These are phyloP conservation scores for Ceratitis capitata DNA, from an alignment of 1,140 invertebrate species.

Conservation along the genomic window DNA sequence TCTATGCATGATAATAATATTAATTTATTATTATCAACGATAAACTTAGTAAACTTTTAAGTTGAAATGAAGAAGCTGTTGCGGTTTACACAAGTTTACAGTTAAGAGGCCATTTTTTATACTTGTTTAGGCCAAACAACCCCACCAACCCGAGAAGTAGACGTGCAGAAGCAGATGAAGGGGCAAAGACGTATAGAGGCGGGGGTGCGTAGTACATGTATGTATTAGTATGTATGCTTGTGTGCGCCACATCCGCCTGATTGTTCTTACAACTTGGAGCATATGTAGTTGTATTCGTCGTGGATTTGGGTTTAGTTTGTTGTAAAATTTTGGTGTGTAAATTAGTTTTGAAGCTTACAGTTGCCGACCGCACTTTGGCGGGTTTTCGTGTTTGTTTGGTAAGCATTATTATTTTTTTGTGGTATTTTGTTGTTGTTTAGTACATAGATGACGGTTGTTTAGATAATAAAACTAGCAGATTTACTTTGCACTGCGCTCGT, in stretches of 20 bases:
- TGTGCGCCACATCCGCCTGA: not conserved
- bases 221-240: not conserved
- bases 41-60: not conserved
- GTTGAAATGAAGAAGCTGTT: constrained; percentile 23
- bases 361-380: not conserved
- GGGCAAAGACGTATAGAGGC: not conserved
- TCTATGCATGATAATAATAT: not conserved
- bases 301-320: not conserved
- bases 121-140: not conserved
- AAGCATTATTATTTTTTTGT: not conserved
- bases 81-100: constrained; percentile 16
- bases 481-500: not conserved
- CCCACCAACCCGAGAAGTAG: too few relatives aligned
- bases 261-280: not conserved
- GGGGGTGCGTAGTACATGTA: not conserved
- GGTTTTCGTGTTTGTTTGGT: not conserved
- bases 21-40: constrained; percentile 24
- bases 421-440: not conserved
- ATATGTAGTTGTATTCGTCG: not conserved
- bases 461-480: not conserved
- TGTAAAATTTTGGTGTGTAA: not conserved
- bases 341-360: not conserved
- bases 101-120: not conserved
- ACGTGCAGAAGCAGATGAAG: too few relatives aligned
- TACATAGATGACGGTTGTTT: not conserved